Conservation (phyloP, 2,888 invertebrate species). For the Didymodactylos carnosus region DNA sequence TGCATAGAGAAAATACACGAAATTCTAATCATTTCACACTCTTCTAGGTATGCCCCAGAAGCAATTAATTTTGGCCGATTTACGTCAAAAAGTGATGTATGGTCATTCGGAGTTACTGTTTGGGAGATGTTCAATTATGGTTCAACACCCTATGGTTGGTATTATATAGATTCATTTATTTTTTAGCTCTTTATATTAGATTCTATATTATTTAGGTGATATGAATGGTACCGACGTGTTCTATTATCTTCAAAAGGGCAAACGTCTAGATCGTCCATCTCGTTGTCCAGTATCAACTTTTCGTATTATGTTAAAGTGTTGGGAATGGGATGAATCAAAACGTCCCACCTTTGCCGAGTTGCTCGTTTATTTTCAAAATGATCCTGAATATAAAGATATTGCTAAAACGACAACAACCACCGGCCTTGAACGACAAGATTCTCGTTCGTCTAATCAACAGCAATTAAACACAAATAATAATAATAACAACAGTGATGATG, state of each 20-base stretch:
- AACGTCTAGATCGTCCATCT: conserved; percentile 1
- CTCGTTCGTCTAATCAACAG: no score
- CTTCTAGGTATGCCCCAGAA: conserved; percentile 53
- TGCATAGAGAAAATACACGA: no score
- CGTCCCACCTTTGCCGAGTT: conserved; percentile 14
- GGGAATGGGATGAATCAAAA: conserved; percentile 13
- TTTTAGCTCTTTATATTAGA: background rate
- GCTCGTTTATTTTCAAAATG: no score
- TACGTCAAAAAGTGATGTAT: conserved; percentile 74
- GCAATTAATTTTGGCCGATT: conserved; percentile 77
- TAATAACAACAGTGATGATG: no score
- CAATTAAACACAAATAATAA: no score
- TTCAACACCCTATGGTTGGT: conserved; percentile 58
- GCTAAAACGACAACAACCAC: no score
- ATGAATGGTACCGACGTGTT: conserved; percentile 10
- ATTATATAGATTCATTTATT: background rate
- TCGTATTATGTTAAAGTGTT: conserved; percentile 11
- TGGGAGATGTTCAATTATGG: conserved; percentile 91
- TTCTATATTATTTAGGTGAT: background rate
- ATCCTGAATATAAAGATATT: no score
- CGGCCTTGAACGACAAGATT: no score
- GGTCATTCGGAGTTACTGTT: conserved; percentile 79
- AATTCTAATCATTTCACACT: background rate
- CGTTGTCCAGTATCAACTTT: conserved; percentile 5
- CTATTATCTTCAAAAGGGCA: background rate